These are phyloP conservation scores for Gymnobelideus leadbeateri DNA, from an alignment of 2,113 vertebrate genomes.

Conservation along the genomic window DNA sequence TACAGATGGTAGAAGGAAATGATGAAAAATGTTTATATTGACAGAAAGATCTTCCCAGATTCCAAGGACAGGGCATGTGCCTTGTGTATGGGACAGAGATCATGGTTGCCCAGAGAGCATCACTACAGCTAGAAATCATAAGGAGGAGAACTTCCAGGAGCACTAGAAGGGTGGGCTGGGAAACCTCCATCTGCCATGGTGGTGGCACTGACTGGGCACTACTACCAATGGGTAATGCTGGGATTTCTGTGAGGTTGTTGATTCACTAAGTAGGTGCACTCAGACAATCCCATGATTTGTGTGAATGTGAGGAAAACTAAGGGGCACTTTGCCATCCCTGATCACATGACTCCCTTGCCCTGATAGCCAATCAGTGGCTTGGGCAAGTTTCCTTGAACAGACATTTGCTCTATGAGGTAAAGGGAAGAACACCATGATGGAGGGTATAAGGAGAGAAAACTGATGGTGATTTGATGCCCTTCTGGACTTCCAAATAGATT, in stretches of 20 bases:
- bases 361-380: neutral
- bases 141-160: neutral
- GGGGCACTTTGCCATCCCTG: neutral
- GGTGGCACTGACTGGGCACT: neutral
- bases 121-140: slow-evolving; percentile 44
- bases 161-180: neutral
- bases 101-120: slow-evolving; percentile 20
- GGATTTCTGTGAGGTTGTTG: neutral
- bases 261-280: neutral
- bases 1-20: slow-evolving; percentile 30
- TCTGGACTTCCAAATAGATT: neutral
- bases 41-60: neutral
- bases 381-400: neutral
- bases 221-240: neutral
- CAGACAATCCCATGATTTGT: neutral
- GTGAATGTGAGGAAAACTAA: neutral
- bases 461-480: neutral
- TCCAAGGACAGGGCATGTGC: neutral
- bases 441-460: neutral
- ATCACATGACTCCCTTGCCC: neutral
- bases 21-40: slow-evolving; percentile 11
- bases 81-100: neutral
- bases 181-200: neutral
- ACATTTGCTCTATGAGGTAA: neutral
- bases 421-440: neutral